phyloP scores from a whole-genome alignment of 1,140 invertebrate species.

The Drosophila pectinifera region DNA sequence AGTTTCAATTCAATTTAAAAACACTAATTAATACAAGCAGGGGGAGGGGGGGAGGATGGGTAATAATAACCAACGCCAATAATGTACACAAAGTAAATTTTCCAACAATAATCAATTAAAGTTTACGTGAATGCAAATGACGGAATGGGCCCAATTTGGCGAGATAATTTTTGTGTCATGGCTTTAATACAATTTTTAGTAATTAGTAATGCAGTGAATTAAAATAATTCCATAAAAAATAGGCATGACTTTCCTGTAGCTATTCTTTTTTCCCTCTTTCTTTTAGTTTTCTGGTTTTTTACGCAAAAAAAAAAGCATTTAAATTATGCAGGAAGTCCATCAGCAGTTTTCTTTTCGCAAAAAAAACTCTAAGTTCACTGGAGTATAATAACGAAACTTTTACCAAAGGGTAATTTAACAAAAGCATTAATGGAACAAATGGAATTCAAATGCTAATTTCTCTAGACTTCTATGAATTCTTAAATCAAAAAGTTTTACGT shows the following conservation, averaged over 20 bases:
- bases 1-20: slow-evolving; percentile 31
- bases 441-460: background rate
- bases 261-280: background rate
- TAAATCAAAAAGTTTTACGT: background rate
- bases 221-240: background rate
- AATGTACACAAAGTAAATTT: slow-evolving; percentile 60
- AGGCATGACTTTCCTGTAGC: background rate
- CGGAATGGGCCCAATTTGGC: slow-evolving; percentile 15
- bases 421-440: background rate
- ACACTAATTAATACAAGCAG: slow-evolving; percentile 60
- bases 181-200: slow-evolving; percentile 3
- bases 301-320: background rate
- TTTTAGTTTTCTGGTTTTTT: background rate
- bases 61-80: slow-evolving; percentile 52
- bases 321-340: background rate
- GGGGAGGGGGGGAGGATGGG: slow-evolving; percentile 10
- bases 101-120: slow-evolving; percentile 24
- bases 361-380: background rate
- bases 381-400: background rate
- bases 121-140: slow-evolving; percentile 13
- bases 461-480: background rate
- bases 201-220: slow-evolving; percentile 2
- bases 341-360: background rate
- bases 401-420: background rate
- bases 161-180: slow-evolving; percentile 20